These are phyloP conservation scores for Sisor rabdophorus DNA, from an alignment of 2,113 vertebrate species.

Conservation along the genomic window DNA sequence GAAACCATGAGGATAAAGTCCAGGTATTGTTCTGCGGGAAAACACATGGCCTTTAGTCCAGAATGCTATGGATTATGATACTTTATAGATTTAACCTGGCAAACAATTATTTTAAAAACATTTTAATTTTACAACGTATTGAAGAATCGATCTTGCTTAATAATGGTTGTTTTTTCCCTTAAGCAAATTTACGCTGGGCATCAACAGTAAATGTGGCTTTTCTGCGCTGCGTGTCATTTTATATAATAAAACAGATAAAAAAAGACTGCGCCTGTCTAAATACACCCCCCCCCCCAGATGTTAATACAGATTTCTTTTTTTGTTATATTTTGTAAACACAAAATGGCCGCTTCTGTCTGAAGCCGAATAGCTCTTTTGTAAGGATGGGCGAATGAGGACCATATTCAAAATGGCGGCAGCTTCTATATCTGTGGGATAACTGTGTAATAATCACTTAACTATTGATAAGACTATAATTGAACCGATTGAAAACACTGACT, in stretches of 20 bases:
- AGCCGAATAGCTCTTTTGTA: conserved; percentile 23
- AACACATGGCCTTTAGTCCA: not conserved
- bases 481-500: not conserved
- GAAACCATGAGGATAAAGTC: not conserved
- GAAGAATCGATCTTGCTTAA: no score
- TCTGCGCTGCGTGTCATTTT: no score
- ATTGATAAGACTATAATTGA: not conserved
- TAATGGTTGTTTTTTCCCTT: not conserved
- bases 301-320: no score
- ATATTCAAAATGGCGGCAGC: conserved; percentile 73
- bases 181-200: not conserved
- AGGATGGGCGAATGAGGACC: conserved; percentile 38
- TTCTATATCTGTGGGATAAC: conserved; percentile 14
- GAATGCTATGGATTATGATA: no score
- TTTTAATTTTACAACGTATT: not conserved
- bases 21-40: not conserved
- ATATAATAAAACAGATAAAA: no score
- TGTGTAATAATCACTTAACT: not conserved
- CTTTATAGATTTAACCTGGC: not conserved
- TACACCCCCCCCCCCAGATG: no score
- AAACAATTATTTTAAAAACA: not conserved
- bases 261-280: no score
- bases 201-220: not conserved
- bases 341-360: conserved; percentile 68
- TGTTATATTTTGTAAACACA: conserved; percentile 42